Evolutionary conservation across 2,113 vertebrate genomes (phyloP).

Genomic region (Gila orcuttii): DNA sequence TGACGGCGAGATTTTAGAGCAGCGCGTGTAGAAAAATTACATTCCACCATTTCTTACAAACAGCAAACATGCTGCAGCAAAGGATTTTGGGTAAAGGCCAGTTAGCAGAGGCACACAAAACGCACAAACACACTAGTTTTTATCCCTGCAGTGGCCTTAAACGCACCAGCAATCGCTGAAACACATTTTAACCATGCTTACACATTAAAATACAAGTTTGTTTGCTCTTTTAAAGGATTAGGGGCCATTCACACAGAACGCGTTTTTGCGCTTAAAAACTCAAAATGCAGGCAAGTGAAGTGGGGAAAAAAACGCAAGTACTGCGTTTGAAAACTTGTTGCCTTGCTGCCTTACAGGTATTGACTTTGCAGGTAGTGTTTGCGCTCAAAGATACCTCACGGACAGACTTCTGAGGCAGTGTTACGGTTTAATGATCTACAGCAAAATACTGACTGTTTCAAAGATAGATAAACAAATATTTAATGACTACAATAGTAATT

Average conservation of each 20-base stretch:
- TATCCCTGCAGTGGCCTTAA: conserved; percentile 3
- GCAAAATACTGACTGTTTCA: no score
- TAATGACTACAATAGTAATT: no score
- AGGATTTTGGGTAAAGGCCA: conserved; percentile 24
- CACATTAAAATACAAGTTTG: not conserved
- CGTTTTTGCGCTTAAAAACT: not conserved
- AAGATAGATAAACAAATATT: no score
- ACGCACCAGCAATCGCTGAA: not conserved
- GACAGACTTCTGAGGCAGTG: no score
- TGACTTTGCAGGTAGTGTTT: no score
- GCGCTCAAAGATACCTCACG: no score
- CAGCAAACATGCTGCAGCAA: conserved; percentile 32
- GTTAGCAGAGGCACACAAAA: conserved; percentile 9
- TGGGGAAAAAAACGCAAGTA: no score
- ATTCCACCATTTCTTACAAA: conserved; percentile 7
- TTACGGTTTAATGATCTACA: no score
- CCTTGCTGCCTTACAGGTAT: no score
- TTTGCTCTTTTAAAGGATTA: not conserved
- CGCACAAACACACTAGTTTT: not conserved
- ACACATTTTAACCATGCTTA: conserved; percentile 3
- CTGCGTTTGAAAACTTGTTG: no score
- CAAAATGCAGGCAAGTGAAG: no score
- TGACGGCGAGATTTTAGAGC: not conserved
- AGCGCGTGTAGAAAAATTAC: conserved; percentile 21
- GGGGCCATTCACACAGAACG: no score